These are phyloP conservation scores for Pelagia noctiluca DNA, from an alignment of 30 jellyfish, hydroid and myxozoan genomes.

Conservation along the genomic window DNA sequence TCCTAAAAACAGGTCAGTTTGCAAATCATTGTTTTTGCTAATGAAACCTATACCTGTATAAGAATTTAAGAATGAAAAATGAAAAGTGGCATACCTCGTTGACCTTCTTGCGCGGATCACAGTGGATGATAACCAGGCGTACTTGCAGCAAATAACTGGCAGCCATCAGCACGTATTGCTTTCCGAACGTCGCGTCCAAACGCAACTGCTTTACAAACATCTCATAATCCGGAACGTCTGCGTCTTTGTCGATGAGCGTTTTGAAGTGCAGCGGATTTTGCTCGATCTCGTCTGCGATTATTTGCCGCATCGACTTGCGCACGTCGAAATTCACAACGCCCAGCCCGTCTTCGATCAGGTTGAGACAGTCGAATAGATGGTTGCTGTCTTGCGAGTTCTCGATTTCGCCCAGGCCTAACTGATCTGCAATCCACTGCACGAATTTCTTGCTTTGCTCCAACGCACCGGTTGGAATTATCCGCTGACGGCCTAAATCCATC, in stretches of 20 bases:
- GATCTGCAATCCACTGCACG: conserved; percentile 81
- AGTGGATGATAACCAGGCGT: conserved; percentile 80
- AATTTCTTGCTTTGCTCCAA: conserved; percentile 72
- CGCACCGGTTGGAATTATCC: conserved; percentile 49
- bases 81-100: too few relatives aligned
- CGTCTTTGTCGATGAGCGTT: conserved; percentile 76
- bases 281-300: conserved; percentile 77
- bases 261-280: conserved; percentile 77
- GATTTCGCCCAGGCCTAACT: conserved; percentile 77
- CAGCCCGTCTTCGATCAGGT: conserved; percentile 60
- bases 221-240: conserved; percentile 67
- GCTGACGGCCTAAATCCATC: conserved; percentile 11
- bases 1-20: too few relatives aligned
- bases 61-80: too few relatives aligned
- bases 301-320: conserved; percentile 62
- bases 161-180: conserved; percentile 83
- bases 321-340: conserved; percentile 69
- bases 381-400: conserved; percentile 67
- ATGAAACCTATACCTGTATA: too few relatives aligned
- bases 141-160: conserved; percentile 76
- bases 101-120: conserved; percentile 75
- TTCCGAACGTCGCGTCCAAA: conserved; percentile 72
- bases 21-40: too few relatives aligned
- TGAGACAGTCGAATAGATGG: conserved; percentile 73
- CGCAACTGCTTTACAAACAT: conserved; percentile 58